These are phyloP conservation scores for Podarcis siculus DNA, from an alignment of 2,797 vertebrate genomes.

Conservation along the genomic window DNA sequence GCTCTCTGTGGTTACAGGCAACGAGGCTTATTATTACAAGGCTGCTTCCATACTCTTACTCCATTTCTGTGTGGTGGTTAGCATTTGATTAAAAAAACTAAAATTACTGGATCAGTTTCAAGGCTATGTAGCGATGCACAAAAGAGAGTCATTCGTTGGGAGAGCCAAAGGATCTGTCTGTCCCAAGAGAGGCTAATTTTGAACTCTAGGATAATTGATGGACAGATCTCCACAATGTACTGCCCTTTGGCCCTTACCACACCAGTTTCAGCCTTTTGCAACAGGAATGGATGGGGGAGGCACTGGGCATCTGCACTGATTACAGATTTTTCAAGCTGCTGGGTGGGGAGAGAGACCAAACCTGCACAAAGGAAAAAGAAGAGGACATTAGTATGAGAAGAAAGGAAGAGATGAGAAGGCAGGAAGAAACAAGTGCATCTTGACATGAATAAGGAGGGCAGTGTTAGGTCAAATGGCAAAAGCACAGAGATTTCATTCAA, in stretches of 20 bases:
- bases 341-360: neutral
- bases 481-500: neutral
- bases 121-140: neutral
- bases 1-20: conserved; percentile 13
- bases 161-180: neutral
- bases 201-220: neutral
- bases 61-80: neutral
- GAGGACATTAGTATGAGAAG: neutral
- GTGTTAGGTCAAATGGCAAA: neutral
- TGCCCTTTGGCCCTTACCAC: neutral
- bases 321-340: neutral
- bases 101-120: conserved; percentile 15
- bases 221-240: neutral
- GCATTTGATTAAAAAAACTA: conserved; percentile 16
- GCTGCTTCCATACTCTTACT: conserved; percentile 13
- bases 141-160: no score
- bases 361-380: neutral
- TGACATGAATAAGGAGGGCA: no score
- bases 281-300: no score
- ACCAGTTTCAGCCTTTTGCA: neutral
- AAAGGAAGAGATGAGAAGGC: neutral
- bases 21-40: neutral
- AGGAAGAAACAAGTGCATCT: neutral
- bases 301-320: neutral
- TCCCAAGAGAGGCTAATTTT: neutral